Evolutionary conservation across 2,888 invertebrate genomes (phyloP), one percentile per base, ranked within the genome.

Genomic region (Leptinotarsa juncta): DNA sequence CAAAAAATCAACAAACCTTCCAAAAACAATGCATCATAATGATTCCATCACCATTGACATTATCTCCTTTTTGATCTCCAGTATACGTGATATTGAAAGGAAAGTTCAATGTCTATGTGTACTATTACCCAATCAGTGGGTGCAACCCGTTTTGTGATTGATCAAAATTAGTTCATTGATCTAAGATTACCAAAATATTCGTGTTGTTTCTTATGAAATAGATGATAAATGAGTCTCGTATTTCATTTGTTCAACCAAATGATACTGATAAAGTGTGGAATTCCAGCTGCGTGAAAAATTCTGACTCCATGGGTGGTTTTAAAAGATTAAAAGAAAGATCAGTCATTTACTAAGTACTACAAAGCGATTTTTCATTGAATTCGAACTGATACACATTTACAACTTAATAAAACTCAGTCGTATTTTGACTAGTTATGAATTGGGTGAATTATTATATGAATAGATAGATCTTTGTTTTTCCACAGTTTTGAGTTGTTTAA

Each of bases 101-200:
- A 69, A 66, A 72, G 71, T 75, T 75, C 68, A 68, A 72, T 69
- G 72, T 57, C 69, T 73, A 73, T 7, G 5, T 7, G 32, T 32
- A 32, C 16, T 23, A 48, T 68, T 68, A 32, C 68, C 18, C 68
- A 73, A 73, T 65, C 65, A 73, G 62, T 62, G 62, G 57, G 62
- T 62, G 62, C 23, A 67, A 60, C 68, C 50, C 71, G 32, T 60
- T 49, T 42, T 60, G 16, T 67, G 23, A 53, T 57, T 72, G 66
- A 66, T 75, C 60, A 69, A 57, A 69, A 66, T 72, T 66, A 48
- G 71, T 71, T 68, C 71, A 65, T 77, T 77, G 78, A 77, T 78
- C 78, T 78, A 42, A 70, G 70, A 60, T 67, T 70, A 55, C 50
- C 32, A 65, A 62, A 65, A 70, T 53, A 49, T 16, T 67, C 67